A percentile compares a stretch with the other conserved stretches of the same genome.
phyloP scores from a whole-genome alignment of 2,113 vertebrate genomes.

The Halichoeres trimaculatus region DNA sequence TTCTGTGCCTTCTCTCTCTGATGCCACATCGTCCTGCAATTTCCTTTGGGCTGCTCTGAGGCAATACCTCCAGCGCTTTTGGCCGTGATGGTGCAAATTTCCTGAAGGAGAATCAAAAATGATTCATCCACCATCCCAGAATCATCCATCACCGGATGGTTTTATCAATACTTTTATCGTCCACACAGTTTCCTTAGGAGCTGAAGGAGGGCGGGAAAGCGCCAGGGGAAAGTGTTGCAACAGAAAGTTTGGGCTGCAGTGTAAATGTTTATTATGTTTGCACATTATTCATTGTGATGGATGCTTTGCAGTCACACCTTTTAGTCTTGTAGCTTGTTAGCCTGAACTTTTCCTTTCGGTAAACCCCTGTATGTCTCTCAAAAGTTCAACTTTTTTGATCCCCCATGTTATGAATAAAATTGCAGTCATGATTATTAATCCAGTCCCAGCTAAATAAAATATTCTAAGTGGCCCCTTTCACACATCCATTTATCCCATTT shows the following conservation, averaged over 20 bases:
- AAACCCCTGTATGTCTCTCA: neutral
- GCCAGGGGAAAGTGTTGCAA: neutral
- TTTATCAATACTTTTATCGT: conserved; percentile 52
- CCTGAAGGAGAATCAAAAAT: conserved; percentile 34
- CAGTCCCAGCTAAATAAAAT: neutral
- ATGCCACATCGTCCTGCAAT: conserved; percentile 16
- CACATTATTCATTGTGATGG: neutral
- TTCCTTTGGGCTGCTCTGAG: conserved; percentile 31
- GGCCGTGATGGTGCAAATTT: conserved; percentile 42
- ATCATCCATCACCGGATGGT: conserved; percentile 49
- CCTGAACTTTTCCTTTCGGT: neutral
- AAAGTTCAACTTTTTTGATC: too few relatives aligned
- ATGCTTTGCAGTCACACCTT: neutral
- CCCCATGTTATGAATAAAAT: neutral
- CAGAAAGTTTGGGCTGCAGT: conserved; percentile 6
- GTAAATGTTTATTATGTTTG: conserved; percentile 16
- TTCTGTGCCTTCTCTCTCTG: conserved; percentile 6
- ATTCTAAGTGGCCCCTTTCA: neutral
- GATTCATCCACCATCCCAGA: conserved; percentile 30
- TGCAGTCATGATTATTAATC: neutral
- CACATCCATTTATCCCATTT: neutral
- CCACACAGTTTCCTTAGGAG: conserved; percentile 17
- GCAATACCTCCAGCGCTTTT: neutral
- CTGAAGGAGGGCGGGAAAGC: neutral
- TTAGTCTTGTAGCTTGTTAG: neutral